Conservation (phyloP, 2,888 invertebrate species). For the Leptopilina myrica region DNA sequence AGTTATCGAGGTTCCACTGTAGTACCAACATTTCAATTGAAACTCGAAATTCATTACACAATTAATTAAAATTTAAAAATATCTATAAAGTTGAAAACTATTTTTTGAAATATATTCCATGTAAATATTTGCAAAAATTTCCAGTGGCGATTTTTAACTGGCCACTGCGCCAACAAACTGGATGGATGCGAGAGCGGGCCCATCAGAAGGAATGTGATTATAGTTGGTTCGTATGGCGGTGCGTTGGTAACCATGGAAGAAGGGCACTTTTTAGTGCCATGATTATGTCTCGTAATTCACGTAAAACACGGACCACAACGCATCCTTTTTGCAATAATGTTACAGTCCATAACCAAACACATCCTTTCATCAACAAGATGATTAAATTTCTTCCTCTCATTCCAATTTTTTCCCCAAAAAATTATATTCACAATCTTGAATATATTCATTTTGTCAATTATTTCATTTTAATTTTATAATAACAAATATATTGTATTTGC, state of each 20-base stretch:
- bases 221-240: slow-evolving; percentile 41
- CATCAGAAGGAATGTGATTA: slow-evolving; percentile 54
- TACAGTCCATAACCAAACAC: slow-evolving; percentile 16
- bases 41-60: no score
- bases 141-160: slow-evolving; percentile 53
- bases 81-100: not conserved
- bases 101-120: no score
- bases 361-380: slow-evolving; percentile 14
- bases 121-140: slow-evolving; percentile 50
- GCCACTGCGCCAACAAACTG: slow-evolving; percentile 46
- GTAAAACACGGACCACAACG: slow-evolving; percentile 41
- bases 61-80: no score
- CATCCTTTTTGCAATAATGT: slow-evolving; percentile 22
- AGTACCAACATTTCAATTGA: no score
- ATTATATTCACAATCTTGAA: not conserved
- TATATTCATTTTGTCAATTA: not conserved
- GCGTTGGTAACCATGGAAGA: slow-evolving; percentile 41
- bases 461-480: not conserved
- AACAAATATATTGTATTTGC: not conserved
- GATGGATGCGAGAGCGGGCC: slow-evolving; percentile 44
- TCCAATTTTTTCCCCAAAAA: not conserved
- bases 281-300: slow-evolving; percentile 50
- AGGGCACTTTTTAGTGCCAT: slow-evolving; percentile 48
- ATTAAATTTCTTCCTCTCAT: not conserved
- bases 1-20: no score